These are phyloP conservation scores for Tautogolabrus adspersus DNA, from an alignment of 2,113 vertebrate species.

Conservation along the genomic window DNA sequence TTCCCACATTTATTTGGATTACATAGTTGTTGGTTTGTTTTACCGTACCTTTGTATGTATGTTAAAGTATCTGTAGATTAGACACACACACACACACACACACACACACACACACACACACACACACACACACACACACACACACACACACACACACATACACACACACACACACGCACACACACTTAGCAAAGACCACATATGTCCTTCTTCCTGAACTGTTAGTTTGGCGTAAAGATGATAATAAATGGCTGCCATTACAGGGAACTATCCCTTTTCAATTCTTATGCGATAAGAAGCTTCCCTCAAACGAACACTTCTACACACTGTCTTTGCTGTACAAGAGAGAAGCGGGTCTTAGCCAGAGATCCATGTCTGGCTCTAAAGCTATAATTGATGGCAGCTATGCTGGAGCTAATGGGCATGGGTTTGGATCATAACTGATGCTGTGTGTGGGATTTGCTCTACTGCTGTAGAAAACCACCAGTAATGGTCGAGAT, in stretches of 20 bases:
- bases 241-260: not conserved
- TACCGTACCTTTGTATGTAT: not conserved
- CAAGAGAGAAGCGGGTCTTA: not conserved
- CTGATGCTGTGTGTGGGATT: conserved; percentile 30
- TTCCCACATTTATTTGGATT: not conserved
- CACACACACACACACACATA: too few species aligned
- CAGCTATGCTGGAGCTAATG: conserved; percentile 25
- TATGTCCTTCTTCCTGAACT: not conserved
- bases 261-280: not conserved
- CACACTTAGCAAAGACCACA: too few species aligned
- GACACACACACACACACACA: too few species aligned
- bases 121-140: too few species aligned
- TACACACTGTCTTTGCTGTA: not conserved
- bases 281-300: not conserved
- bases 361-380: not conserved
- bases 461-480: conserved; percentile 40
- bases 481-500: conserved; percentile 35
- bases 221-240: not conserved
- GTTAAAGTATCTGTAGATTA: too few species aligned
- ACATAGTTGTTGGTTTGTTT: not conserved
- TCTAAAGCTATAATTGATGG: conserved; percentile 29
- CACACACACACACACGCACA: too few species aligned
- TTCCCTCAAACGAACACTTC: not conserved
- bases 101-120: too few species aligned
- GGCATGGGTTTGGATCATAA: conserved; percentile 17